phyloP scores from a whole-genome alignment of 2,797 vertebrate species.

The Megalops cyprinoides region DNA sequence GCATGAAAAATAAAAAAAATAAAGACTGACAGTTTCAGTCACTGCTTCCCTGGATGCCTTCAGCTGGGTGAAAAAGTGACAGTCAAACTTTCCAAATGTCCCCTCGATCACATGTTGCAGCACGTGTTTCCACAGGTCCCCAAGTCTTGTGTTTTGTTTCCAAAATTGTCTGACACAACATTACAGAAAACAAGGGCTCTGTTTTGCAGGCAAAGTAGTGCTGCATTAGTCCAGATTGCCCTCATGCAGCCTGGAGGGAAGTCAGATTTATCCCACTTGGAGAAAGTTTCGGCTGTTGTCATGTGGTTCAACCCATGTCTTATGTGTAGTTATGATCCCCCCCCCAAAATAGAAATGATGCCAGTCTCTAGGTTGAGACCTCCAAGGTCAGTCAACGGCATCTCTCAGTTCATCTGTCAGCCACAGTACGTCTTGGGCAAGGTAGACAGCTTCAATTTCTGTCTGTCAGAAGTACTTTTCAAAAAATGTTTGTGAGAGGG shows the following conservation, averaged over 20 bases:
- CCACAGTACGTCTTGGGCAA: constrained; percentile 67
- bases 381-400: constrained; percentile 64
- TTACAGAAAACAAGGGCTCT: constrained; percentile 1
- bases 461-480: constrained; percentile 56
- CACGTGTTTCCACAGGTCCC: neutral
- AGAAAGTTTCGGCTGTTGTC: neutral
- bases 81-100: neutral
- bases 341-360: neutral
- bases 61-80: neutral
- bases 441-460: constrained; percentile 68
- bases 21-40: neutral
- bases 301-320: neutral
- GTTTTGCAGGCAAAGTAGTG: neutral
- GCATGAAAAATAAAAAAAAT: too few relatives aligned
- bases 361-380: constrained; percentile 35
- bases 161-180: neutral
- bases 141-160: too few relatives aligned
- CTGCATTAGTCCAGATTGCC: neutral
- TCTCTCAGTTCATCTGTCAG: constrained; percentile 50
- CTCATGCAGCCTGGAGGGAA: neutral
- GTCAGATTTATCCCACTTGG: neutral
- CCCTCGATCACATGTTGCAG: neutral
- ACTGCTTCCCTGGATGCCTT: neutral
- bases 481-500: constrained; percentile 61
- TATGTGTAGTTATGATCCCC: neutral